Conservation (phyloP, 2,888 invertebrate species). For the Schrankia costaestrigalis region DNA sequence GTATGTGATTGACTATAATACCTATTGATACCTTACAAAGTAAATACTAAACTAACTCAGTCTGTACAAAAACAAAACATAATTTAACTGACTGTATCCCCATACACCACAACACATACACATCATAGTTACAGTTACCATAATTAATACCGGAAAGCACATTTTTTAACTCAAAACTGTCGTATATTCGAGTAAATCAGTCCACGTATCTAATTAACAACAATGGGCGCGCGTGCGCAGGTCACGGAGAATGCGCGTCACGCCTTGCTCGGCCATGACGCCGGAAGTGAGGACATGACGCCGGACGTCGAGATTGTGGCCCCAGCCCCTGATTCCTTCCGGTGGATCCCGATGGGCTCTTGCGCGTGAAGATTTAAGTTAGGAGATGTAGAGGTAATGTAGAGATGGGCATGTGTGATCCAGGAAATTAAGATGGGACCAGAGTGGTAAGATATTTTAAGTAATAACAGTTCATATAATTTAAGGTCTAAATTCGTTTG, state of each 20-base stretch:
- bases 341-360: constrained; percentile 50
- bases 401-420: too few relatives aligned
- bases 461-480: too few relatives aligned
- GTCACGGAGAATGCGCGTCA: constrained; percentile 57
- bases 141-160: constrained; percentile 30
- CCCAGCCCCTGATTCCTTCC: constrained; percentile 78
- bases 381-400: constrained; percentile 16
- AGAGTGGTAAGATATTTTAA: too few relatives aligned
- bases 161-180: constrained; percentile 22
- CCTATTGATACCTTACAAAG: too few relatives aligned
- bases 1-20: too few relatives aligned
- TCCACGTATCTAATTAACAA: constrained; percentile 34
- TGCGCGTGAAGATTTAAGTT: constrained; percentile 19
- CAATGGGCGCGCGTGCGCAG: constrained; percentile 62
- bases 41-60: too few relatives aligned
- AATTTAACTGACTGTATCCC: too few relatives aligned
- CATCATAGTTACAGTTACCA: constrained; percentile 1
- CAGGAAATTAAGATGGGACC: too few relatives aligned
- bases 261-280: constrained; percentile 44
- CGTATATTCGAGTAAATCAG: constrained; percentile 28
- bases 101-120: too few relatives aligned
- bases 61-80: too few relatives aligned
- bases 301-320: constrained; percentile 76
- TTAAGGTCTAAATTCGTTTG: too few relatives aligned
- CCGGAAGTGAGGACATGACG: constrained; percentile 65